Conservation (phyloP, 1,140 invertebrate species). For the Saxidomus purpurata region DNA sequence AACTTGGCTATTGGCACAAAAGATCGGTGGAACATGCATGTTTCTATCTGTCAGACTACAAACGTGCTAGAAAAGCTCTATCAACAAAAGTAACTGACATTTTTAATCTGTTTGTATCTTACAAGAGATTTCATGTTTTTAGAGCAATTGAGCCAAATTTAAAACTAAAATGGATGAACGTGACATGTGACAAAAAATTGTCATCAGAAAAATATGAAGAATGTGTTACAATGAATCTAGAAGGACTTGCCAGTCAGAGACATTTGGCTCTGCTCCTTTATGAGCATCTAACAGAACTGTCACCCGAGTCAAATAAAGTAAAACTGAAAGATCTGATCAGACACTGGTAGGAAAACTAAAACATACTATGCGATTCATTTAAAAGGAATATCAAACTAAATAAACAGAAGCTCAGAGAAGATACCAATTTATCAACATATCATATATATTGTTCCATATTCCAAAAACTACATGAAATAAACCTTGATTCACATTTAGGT, state of each 20-base stretch:
- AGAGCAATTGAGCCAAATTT: constrained; percentile 92
- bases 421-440: too few species aligned
- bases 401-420: too few species aligned
- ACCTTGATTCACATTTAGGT: too few species aligned
- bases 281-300: constrained; percentile 74
- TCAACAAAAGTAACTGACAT: constrained; percentile 83
- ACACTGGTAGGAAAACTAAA: too few species aligned
- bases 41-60: constrained; percentile 94
- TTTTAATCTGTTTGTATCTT: constrained; percentile 90
- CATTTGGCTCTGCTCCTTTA: constrained; percentile 86
- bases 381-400: too few species aligned
- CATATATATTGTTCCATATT: too few species aligned
- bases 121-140: constrained; percentile 90
- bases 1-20: constrained; percentile 93
- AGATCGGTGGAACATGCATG: constrained; percentile 91
- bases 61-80: constrained; percentile 89
- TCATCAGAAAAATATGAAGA: constrained; percentile 75
- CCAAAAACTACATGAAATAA: too few species aligned
- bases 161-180: constrained; percentile 88
- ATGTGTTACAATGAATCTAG: constrained; percentile 81
- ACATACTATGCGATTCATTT: too few species aligned
- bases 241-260: constrained; percentile 83
- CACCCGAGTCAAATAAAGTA: neutral
- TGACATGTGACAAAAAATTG: constrained; percentile 79
- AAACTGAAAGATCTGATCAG: neutral